Percentiles rank a stretch among this genome's conserved stretches.
Evolutionary conservation across 2,888 invertebrate species (phyloP).

Genomic region (Brassicogethes aeneus): DNA sequence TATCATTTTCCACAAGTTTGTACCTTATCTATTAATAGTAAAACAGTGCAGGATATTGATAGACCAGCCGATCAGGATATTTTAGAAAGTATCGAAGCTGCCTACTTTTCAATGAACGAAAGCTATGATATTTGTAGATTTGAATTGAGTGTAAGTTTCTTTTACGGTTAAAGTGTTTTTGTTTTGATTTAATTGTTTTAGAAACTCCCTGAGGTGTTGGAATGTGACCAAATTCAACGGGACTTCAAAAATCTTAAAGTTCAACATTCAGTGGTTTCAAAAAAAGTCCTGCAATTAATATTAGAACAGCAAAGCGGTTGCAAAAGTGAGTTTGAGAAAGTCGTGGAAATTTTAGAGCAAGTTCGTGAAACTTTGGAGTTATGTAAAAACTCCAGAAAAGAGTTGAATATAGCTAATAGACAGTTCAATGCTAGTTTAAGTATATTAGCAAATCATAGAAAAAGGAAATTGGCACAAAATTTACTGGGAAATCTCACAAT

Average conservation of each 20-base stretch:
- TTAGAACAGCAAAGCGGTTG: slow-evolving; percentile 85
- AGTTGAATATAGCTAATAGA: slow-evolving; percentile 66
- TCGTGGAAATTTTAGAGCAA: slow-evolving; percentile 61
- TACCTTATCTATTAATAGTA: slow-evolving; percentile 38
- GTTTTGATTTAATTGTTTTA: slow-evolving; percentile 35
- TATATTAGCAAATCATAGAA: slow-evolving; percentile 85
- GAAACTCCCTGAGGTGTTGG: slow-evolving; percentile 55
- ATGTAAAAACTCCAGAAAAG: slow-evolving; percentile 62
- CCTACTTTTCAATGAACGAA: slow-evolving; percentile 64
- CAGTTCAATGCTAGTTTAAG: slow-evolving; percentile 81
- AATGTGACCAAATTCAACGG: slow-evolving; percentile 63
- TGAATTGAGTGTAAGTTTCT: slow-evolving; percentile 48
- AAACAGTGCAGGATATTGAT: slow-evolving; percentile 37
- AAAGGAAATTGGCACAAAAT: slow-evolving; percentile 72
- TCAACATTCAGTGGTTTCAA: slow-evolving; percentile 85
- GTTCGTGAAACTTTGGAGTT: slow-evolving; percentile 60
- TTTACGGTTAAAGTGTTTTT: not conserved
- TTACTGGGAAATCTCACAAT: slow-evolving; percentile 71
- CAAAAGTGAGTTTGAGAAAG: slow-evolving; percentile 73
- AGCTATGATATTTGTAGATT: slow-evolving; percentile 67
- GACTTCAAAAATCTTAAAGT: slow-evolving; percentile 65
- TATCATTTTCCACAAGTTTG: slow-evolving; percentile 38
- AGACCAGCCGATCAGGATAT: slow-evolving; percentile 41
- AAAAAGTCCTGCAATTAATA: slow-evolving; percentile 87
- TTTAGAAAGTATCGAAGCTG: slow-evolving; percentile 57